Evolutionary conservation across 2,888 invertebrate species (phyloP).

Genomic region (Antheraea yamamai): DNA sequence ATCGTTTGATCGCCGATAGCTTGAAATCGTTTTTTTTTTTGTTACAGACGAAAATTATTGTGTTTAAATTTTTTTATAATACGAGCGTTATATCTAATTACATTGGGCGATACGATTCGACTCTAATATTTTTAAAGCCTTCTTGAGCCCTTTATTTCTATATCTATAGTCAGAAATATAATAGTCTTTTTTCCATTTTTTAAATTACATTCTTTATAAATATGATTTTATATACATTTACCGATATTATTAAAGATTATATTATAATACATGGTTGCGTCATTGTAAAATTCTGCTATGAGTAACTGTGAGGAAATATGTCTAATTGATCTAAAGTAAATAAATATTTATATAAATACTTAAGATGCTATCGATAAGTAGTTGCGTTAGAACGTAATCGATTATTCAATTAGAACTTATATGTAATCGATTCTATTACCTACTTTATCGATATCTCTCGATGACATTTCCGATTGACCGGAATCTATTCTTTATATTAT

Average conservation of each 20-base stretch:
- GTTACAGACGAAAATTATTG: neutral
- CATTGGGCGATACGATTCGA: neutral
- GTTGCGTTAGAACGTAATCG: constrained; percentile 27
- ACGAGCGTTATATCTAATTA: neutral
- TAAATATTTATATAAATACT: neutral
- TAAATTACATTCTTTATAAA: constrained; percentile 66
- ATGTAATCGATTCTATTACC: constrained; percentile 16
- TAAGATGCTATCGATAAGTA: constrained; percentile 43
- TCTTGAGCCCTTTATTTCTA: constrained; percentile 2
- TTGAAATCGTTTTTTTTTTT: neutral
- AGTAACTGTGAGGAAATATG: neutral
- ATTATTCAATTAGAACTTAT: constrained; percentile 23
- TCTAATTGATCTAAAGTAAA: neutral
- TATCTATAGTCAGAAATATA: constrained; percentile 18
- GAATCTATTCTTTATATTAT: neutral
- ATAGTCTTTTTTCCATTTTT: constrained; percentile 64
- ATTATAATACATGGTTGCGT: neutral
- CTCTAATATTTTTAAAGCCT: neutral
- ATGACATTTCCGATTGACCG: neutral
- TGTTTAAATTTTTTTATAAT: neutral
- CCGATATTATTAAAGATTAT: neutral
- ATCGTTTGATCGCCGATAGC: neutral
- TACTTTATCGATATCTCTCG: constrained; percentile 20
- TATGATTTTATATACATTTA: constrained; percentile 31
- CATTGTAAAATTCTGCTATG: neutral